Base-by-base conservation (phyloP, 2,113 vertebrate genomes). In the Sebastes schlegelii region DNA sequence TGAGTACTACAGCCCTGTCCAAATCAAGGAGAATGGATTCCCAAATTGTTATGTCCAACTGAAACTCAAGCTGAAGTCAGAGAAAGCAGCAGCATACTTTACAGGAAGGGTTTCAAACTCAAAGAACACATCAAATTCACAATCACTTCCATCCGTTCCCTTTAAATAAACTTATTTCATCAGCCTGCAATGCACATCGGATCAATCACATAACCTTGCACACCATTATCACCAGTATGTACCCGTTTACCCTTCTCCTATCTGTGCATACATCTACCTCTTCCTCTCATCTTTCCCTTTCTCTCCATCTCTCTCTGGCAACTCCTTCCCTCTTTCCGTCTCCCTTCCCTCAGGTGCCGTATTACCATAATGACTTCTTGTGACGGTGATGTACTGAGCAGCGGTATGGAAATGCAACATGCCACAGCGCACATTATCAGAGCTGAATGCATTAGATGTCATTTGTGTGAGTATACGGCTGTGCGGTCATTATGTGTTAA, bases 351-450 rank as follows among this genome's bases (percentile, higher is more conserved):
- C 93, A 95, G 95, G 95, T 95, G 93, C 92, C 45, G 80, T 91
- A 94, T 96, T 95, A 94, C 91, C 94, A 95, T 95, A 95, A 95
- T 95, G 93, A 91, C 92, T 94, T 94, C 90, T 94, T 91, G 88
- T 93, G 92, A 92, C 83, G 89, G 84, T 84, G 91, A 93, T 91
- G 93, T 92, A 91, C 92, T 92, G 93, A 91, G 93, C 90, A 83
- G 85, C 82, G 54, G 93, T 93, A 93, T 93, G 92, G 91, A 95
- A 94, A 95, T 94, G 92, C 77, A 90, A 93, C 92, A 91, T 91
- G 92, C 91, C 89, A 92, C 55, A 65, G 91, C 57, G 87, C 92
- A 88, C 92, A 94, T 95, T 94, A 95, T 90, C 88, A 79, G 88
- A 89, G 90, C 85, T 84, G 92, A 92, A 91, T 86, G 89, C 93